Evolutionary conservation across 2,797 vertebrate species (phyloP), one percentile per base, ranked within the genome.

Genomic region (Catostomus latipinnis): DNA sequence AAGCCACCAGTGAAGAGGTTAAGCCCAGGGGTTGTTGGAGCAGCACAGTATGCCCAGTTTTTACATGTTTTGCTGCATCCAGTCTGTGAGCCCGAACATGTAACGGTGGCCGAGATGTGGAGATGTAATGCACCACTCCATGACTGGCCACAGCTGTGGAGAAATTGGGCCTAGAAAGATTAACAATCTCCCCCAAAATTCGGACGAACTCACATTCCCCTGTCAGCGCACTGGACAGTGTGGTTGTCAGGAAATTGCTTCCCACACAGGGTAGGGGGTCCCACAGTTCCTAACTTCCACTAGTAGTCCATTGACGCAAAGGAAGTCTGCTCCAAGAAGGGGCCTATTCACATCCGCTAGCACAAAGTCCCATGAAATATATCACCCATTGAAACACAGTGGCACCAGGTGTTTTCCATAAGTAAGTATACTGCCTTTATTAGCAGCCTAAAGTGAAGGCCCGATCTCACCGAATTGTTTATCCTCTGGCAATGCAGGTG

Each of bases 361-460:
- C 4, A 34, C 34, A 34, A 34, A 34, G 1, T 34, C 34, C 34
- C 34, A 34, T 34, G n/a, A 9, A 34, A 83, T 77, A 22, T 12
- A 34, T 1, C 77, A 62, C 5, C 76, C 66, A 8, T 22, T 63
- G n/a, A 82, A 81, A 65, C 80, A 76, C 58, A 79, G 12, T 3
- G n/a, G 48, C 5, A 79, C 8, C 12, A n/a, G 14, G n/a, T 56
- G n/a, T 1, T 0, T 74, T 2, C 74, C 82, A 58, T 78, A 81
- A 0, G 48, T 84, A 14, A 34, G 63, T 10, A 81, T 84, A 8
- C 48, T 14, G 43, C 34, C 79, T 0, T 65, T 46, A 18, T 72
- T 80, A 8, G 77, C 72, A 8, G 82, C 77, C 34, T 76, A 71
- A 11, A 79, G 52, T 1, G n/a, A 45, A 57, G 76, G 65, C 10